Evolutionary conservation across 2,888 invertebrate genomes (phyloP).

Genomic region (Dilophus febrilis): DNA sequence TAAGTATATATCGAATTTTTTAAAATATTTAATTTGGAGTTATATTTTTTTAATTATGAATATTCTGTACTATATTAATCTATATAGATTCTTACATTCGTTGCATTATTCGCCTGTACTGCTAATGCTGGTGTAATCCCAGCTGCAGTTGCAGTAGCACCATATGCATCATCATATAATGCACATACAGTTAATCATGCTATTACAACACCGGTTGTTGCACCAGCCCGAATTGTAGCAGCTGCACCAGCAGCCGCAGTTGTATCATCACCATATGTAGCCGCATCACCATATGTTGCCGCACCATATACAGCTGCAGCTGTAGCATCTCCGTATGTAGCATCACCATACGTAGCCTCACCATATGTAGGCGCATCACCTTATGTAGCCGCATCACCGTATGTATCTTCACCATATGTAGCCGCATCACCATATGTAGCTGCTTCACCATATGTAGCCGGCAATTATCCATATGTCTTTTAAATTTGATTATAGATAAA

Average conservation of each 20-base stretch:
- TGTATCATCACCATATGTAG: slow-evolving; percentile 15
- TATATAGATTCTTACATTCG: slow-evolving; percentile 3
- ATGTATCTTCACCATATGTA: slow-evolving; percentile 18
- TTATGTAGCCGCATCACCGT: slow-evolving; percentile 23
- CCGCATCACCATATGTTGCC: slow-evolving; percentile 13
- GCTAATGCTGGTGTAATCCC: slow-evolving; percentile 23
- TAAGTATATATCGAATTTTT: not conserved
- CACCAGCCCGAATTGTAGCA: slow-evolving; percentile 24
- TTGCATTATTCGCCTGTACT: slow-evolving; percentile 16
- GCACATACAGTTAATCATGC: slow-evolving; percentile 61
- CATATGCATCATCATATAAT: slow-evolving; percentile 59
- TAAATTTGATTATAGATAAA: no score
- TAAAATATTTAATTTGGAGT: not conserved
- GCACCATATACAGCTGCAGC: slow-evolving; percentile 21
- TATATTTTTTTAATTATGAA: not conserved
- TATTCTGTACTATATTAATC: not conserved
- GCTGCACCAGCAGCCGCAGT: slow-evolving; percentile 24
- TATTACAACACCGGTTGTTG: slow-evolving; percentile 44
- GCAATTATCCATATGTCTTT: slow-evolving; percentile 14
- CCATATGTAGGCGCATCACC: slow-evolving; percentile 28
- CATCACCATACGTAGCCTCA: slow-evolving; percentile 12
- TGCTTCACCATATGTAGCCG: slow-evolving; percentile 20
- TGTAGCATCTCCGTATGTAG: slow-evolving; percentile 26
- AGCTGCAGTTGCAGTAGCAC: slow-evolving; percentile 43
- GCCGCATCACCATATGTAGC: slow-evolving; percentile 25